Evolutionary conservation across 2,888 invertebrate genomes (phyloP), one percentile per base, ranked within the genome.

Genomic region (Halocaridina rubra): DNA sequence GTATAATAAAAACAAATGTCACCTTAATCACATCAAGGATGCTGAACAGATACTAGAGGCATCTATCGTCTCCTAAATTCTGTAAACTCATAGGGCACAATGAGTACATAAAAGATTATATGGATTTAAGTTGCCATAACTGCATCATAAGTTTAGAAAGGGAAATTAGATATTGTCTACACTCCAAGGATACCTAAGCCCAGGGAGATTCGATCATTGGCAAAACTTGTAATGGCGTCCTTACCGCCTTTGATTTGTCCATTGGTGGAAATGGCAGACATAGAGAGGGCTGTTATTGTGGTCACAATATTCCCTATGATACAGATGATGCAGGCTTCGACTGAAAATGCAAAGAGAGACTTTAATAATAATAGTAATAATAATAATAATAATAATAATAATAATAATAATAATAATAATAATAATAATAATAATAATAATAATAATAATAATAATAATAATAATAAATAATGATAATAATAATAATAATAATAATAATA

Each of bases 191-290:
- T 13, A 16, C 53, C 13, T 13, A 53, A 53, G 13, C 53, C 53
- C 53, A 53, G 53, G 53, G 13, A 16, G 53, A 13, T 16, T 13
- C 13, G 16, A 16, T 13, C 13, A 16, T 13, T 53, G 13, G 13
- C n/a, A 16, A 53, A 53, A 53, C 13, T 53, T 16, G 16, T 53
- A 53, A 53, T 53, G 13, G n/a, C 13, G 13, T 53, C n/a, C 89
- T 89, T 89, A 96, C 97, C 98, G 93, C 97, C 98, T 94, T 97
- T 98, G 88, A 98, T 97, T 89, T 97, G 96, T 13, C 98, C 99
- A 91, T 99, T 99, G 89, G 98, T 99, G 91, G 97, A 97, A 91
- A 99, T 98, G 85, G 98, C 98, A 1, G 98, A 97, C 96, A 98
- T 98, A 85, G 98, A 53, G 53, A 53, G 53, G 19, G 53, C 53